Conservation (phyloP, 2,113 vertebrate species). For the Laticauda laticaudata region DNA sequence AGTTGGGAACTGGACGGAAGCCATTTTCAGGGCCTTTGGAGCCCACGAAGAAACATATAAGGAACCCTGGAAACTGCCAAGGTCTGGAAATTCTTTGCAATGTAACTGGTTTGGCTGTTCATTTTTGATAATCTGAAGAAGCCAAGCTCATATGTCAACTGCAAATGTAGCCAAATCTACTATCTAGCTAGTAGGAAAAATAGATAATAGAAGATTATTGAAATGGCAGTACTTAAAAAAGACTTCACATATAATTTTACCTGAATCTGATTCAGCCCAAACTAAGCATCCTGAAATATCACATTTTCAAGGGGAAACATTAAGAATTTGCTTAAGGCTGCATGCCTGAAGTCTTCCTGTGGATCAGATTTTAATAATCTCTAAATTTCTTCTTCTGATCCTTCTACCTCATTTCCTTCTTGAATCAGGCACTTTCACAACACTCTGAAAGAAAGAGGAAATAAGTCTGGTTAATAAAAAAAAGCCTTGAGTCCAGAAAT, state of each 20-base stretch:
- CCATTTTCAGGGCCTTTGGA: constrained; percentile 67
- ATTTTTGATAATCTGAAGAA: not conserved
- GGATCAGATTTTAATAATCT: not conserved
- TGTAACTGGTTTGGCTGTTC: not conserved
- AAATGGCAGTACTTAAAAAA: not conserved
- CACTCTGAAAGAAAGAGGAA: not conserved
- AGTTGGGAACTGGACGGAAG: constrained; percentile 73
- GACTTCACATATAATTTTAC: not conserved
- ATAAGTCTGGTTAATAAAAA: not conserved
- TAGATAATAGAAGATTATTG: not conserved
- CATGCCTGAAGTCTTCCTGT: no score
- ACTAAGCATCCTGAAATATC: not conserved
- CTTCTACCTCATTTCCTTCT: not conserved
- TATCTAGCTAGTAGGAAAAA: not conserved
- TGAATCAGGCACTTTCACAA: not conserved
- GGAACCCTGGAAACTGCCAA: constrained; percentile 68
- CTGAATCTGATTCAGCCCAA: not conserved
- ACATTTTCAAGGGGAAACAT: not conserved
- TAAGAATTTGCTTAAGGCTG: not conserved
- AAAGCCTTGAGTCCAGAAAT: not conserved
- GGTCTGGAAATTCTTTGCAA: constrained; percentile 58
- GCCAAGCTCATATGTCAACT: not conserved
- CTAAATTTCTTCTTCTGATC: not conserved
- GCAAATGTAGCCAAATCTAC: not conserved
- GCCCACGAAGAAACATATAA: constrained; percentile 46